Percentiles rank a stretch among this genome's conserved stretches.
Conservation (phyloP, 2,888 invertebrate species). For the Aspidiotus destructor region DNA sequence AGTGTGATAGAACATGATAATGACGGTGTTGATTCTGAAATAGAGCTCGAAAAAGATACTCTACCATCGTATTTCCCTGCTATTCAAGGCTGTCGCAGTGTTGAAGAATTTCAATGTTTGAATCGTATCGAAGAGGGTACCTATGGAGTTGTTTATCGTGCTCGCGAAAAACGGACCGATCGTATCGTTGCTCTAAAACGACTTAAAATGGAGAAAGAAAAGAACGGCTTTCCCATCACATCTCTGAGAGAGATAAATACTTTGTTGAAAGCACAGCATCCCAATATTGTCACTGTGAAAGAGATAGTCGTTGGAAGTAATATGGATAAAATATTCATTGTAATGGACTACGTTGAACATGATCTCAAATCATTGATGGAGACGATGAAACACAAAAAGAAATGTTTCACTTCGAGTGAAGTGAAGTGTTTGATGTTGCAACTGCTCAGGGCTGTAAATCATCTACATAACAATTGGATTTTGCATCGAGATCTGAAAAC, state of each 20-base stretch:
- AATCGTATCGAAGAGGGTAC: constrained; percentile 96
- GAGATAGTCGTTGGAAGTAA: constrained; percentile 99
- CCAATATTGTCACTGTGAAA: constrained; percentile 93
- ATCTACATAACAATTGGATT: constrained; percentile 99
- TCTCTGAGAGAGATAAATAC: constrained; percentile 97
- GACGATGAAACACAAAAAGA: constrained; percentile 84
- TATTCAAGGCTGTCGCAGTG: constrained; percentile 87
- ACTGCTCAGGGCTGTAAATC: constrained; percentile 80
- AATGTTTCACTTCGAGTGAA: constrained; percentile 69
- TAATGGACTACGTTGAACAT: constrained; percentile 99
- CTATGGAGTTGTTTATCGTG: constrained; percentile 95
- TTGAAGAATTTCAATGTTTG: constrained; percentile 95
- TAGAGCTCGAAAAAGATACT: constrained; percentile 41
- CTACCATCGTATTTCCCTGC: constrained; percentile 72
- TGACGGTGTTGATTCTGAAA: constrained; percentile 37
- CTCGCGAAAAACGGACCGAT: constrained; percentile 88
- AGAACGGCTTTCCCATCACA: constrained; percentile 98
- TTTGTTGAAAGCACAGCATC: constrained; percentile 85
- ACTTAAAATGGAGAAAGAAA: constrained; percentile 99
- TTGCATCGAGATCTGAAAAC: constrained; percentile 96
- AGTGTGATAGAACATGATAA: constrained; percentile 3
- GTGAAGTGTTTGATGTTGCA: constrained; percentile 93
- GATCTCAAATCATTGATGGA: constrained; percentile 97
- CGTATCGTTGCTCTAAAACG: constrained; percentile 97
- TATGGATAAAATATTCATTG: constrained; percentile 96